Evolutionary conservation across 2,888 invertebrate species (phyloP), one percentile per base, ranked within the genome.

Genomic region (Andrena minutula): DNA sequence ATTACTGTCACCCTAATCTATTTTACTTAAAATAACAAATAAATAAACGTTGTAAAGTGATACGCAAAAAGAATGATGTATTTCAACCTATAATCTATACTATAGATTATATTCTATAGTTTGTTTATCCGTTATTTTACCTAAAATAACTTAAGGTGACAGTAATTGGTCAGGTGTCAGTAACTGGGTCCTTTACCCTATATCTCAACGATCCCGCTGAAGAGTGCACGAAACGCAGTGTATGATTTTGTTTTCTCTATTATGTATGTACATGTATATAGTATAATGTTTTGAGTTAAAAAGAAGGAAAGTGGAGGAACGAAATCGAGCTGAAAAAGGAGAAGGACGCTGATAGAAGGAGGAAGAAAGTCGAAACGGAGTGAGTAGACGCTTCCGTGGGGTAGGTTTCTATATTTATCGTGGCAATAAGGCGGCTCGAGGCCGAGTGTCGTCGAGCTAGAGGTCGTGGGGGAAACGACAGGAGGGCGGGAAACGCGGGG

Each of bases 401-500:
- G 87, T 89, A 89, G 91, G 91, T 89, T 41, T 91, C 90, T 91
- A 91, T 91, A 91, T 91, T 91, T 91, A 91, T 90, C 90, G 91
- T 79, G 87, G 90, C 91, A 90, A 91, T 91, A 91, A 91, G 89
- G 85, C 88, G 85, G 87, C 85, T 88, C 84, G 86, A 84, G 86
- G 86, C 81, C 84, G 75, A 84, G 86, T 78, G 78, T 85, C 84
- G 82, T 85, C 77, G 79, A 61, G 66, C 30, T 58, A 60, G 76
- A 78, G 76, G 84, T 70, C 72, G 63, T 77, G 69, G 80, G 79
- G 70, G 66, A 61, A 76, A 60, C 58, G 76, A 51, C 68, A 64
- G 63, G 35, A 69, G 77, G 53, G 76, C 68, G 68, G 79, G 69
- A 79, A 75, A 79, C 78, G 69, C 56, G 71, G 66, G 69, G 69